phyloP scores from a whole-genome alignment of 2,888 invertebrate species.

The Alitta virens region DNA sequence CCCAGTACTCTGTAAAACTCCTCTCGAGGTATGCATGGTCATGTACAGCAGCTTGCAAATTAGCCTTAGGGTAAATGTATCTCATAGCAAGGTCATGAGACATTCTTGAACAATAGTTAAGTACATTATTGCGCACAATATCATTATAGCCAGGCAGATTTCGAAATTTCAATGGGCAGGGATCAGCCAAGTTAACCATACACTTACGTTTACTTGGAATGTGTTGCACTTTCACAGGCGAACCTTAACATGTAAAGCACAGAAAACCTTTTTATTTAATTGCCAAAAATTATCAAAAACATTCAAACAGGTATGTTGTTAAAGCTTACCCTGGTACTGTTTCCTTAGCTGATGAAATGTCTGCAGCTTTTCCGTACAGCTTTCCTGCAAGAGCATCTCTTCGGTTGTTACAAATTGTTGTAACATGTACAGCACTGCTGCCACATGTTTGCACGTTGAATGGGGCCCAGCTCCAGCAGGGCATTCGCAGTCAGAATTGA shows the following conservation, averaged over 20 bases:
- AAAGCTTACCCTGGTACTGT: too few species aligned
- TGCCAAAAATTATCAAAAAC: too few species aligned
- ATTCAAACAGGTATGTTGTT: too few species aligned
- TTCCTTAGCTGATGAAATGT: too few species aligned
- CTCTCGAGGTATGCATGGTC: slow-evolving; percentile 16
- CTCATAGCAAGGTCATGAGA: background rate
- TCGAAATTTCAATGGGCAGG: slow-evolving; percentile 14
- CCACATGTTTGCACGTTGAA: too few species aligned
- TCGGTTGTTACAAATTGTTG: too few species aligned
- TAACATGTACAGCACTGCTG: too few species aligned
- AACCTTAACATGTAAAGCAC: slow-evolving; percentile 12
- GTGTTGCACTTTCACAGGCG: slow-evolving; percentile 16
- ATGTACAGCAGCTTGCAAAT: slow-evolving; percentile 5
- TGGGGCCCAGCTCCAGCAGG: too few species aligned
- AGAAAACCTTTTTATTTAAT: too few species aligned
- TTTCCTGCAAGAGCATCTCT: too few species aligned
- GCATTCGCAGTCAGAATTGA: too few species aligned
- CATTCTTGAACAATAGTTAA: slow-evolving; percentile 3
- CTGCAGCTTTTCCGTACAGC: too few species aligned
- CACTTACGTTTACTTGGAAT: background rate
- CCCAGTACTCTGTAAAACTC: slow-evolving; percentile 20
- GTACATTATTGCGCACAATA: slow-evolving; percentile 3
- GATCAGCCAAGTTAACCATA: slow-evolving; percentile 7
- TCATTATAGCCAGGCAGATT: slow-evolving; percentile 15
- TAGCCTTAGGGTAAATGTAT: slow-evolving; percentile 10